A percentile compares a stretch with the other conserved stretches of the same genome.
Conservation (phyloP, 2,888 invertebrate species). For the Syrista parreyssii region DNA sequence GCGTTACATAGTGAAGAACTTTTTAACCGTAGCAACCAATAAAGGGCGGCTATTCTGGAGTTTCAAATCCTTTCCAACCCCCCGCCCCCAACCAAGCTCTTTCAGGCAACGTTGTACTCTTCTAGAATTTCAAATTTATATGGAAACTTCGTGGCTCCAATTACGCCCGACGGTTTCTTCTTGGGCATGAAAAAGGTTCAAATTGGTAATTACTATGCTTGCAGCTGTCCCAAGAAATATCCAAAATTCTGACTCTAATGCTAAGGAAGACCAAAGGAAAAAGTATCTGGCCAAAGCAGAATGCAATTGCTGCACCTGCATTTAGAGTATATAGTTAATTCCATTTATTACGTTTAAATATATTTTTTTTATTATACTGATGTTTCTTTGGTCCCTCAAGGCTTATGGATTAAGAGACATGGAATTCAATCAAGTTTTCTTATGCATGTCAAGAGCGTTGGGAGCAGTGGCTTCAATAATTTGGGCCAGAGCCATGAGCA, state of each 20-base stretch:
- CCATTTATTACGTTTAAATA: background rate
- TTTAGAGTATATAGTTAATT: constrained; percentile 42
- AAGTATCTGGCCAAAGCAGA: constrained; percentile 46
- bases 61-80: background rate
- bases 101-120: background rate
- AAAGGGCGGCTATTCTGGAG: background rate
- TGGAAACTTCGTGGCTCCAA: background rate
- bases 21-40: background rate
- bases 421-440: constrained; percentile 53
- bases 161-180: background rate
- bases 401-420: constrained; percentile 53
- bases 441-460: constrained; percentile 53
- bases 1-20: background rate
- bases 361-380: background rate
- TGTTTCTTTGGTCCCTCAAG: constrained; percentile 28
- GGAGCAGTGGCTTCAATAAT: constrained; percentile 57
- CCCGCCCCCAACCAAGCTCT: background rate
- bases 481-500: constrained; percentile 50
- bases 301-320: constrained; percentile 46
- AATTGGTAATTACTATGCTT: constrained; percentile 2
- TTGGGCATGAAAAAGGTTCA: background rate
- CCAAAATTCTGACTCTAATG: constrained; percentile 35
- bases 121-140: background rate
- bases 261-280: constrained; percentile 33
- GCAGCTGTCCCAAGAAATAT: constrained; percentile 47